Evolutionary conservation across 2,113 vertebrate species (phyloP).

Genomic region (Austrofundulus limnaeus): DNA sequence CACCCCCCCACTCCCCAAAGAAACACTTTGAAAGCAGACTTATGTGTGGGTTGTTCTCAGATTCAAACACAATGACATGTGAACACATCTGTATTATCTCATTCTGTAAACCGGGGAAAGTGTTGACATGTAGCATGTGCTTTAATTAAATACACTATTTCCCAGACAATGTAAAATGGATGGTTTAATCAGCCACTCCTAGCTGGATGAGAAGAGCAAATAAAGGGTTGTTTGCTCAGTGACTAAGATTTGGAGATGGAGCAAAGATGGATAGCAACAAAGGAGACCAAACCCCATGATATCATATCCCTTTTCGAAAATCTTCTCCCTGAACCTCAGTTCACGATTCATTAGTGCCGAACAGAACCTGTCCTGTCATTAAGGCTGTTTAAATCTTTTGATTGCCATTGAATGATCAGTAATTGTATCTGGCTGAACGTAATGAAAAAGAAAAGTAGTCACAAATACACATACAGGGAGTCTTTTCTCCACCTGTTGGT

Average conservation of each 20-base stretch:
- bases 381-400: constrained; percentile 34
- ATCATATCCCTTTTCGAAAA: constrained; percentile 70
- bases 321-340: constrained; percentile 50
- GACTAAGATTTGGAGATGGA: constrained; percentile 73
- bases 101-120: constrained; percentile 43
- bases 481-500: constrained; percentile 26
- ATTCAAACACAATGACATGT: constrained; percentile 35
- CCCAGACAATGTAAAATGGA: constrained; percentile 74
- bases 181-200: constrained; percentile 71
- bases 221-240: constrained; percentile 75
- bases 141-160: constrained; percentile 65
- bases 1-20: no score
- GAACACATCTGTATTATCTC: constrained; percentile 60
- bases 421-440: constrained; percentile 26
- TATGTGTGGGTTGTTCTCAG: constrained; percentile 24
- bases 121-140: constrained; percentile 62
- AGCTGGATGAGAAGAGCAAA: constrained; percentile 67
- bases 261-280: constrained; percentile 59
- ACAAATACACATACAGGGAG: constrained; percentile 7
- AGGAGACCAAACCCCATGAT: constrained; percentile 74
- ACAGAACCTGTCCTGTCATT: constrained; percentile 53
- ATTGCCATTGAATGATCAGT: constrained; percentile 39
- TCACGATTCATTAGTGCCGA: constrained; percentile 55
- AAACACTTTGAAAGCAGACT: constrained; percentile 37
- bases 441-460: constrained; percentile 22